phyloP scores from a whole-genome alignment of 2,888 invertebrate genomes.

The Sycophila texana region DNA sequence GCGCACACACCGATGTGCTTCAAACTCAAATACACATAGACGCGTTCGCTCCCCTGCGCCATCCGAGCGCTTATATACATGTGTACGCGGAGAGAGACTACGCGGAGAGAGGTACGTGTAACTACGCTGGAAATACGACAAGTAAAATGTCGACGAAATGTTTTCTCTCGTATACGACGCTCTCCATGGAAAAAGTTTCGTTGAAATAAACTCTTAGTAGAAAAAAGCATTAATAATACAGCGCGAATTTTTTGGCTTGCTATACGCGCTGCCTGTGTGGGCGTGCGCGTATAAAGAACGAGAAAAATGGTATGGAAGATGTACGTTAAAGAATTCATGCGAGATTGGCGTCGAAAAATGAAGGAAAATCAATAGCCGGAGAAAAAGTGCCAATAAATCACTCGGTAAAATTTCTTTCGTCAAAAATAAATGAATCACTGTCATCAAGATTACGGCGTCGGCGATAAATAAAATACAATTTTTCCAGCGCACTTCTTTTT shows the following conservation, averaged over 20 bases:
- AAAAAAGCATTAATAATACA: no score
- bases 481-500: no score
- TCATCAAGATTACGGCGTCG: slow-evolving; percentile 7
- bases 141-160: not conserved
- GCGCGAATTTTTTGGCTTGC: not conserved
- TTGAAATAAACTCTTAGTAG: no score
- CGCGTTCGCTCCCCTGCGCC: not conserved
- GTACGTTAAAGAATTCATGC: not conserved
- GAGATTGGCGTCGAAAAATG: not conserved
- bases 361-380: slow-evolving; percentile 20
- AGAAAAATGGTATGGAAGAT: not conserved
- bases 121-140: not conserved
- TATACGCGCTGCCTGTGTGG: not conserved
- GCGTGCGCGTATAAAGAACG: not conserved
- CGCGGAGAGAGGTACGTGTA: not conserved
- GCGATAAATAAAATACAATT: slow-evolving; percentile 23
- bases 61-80: not conserved
- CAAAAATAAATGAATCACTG: slow-evolving; percentile 39
- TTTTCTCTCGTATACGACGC: not conserved
- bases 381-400: not conserved
- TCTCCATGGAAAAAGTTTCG: no score
- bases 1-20: not conserved
- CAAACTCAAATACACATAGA: no score
- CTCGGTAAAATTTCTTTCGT: slow-evolving; percentile 23
- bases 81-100: not conserved